Conservation (phyloP, 2,113 vertebrate species). For the Sinocyclocheilus rhinocerous region DNA sequence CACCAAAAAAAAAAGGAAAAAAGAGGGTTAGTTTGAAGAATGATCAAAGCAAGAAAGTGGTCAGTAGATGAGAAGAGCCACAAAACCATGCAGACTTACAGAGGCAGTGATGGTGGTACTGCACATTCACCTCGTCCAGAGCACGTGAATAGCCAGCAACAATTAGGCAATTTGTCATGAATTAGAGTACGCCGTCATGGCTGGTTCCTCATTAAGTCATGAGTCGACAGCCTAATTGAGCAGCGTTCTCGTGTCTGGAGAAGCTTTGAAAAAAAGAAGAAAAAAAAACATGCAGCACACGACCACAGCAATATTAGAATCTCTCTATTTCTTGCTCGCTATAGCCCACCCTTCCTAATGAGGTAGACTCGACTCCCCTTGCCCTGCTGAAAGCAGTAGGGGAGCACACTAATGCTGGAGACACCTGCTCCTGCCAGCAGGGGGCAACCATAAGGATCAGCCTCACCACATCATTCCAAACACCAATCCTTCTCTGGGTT, state of each 20-base stretch:
- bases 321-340: conserved; percentile 6
- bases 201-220: conserved; percentile 45
- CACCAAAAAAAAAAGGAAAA: background rate
- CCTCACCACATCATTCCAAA: conserved; percentile 5
- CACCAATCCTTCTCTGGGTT: background rate
- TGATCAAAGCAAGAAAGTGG: background rate
- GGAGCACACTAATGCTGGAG: conserved; percentile 10
- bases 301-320: background rate
- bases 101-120: background rate
- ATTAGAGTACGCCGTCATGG: conserved; percentile 43
- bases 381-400: background rate
- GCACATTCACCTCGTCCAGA: background rate
- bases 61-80: background rate
- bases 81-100: background rate
- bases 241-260: conserved; percentile 12
- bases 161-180: conserved; percentile 53
- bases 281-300: conserved; percentile 13
- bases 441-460: conserved; percentile 27
- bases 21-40: background rate
- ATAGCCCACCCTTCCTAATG: conserved; percentile 18
- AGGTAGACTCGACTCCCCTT: background rate
- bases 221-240: conserved; percentile 37
- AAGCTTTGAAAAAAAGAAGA: background rate
- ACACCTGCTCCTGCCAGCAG: conserved; percentile 28
- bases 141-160: conserved; percentile 16